phyloP scores from a whole-genome alignment of 1,140 invertebrate genomes.

The Magallana gigas region DNA sequence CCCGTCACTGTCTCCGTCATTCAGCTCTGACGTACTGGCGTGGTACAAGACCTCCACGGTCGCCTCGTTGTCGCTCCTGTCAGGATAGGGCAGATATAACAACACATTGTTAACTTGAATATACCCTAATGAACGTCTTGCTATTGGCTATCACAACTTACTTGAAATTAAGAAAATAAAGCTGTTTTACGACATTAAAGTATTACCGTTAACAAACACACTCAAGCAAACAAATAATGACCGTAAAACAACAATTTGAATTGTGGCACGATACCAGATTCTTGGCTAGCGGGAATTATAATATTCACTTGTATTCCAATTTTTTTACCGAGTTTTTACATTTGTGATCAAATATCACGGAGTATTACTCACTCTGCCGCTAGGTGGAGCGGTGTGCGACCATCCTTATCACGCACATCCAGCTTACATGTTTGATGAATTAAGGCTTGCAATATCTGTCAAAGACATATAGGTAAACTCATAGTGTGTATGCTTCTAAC shows the following conservation, averaged over 20 bases:
- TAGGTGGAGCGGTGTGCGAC: conserved; percentile 53
- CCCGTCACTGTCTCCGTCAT: conserved; percentile 52
- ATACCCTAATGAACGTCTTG: too few species aligned
- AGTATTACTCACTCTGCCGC: conserved; percentile 52
- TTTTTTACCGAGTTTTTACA: too few species aligned
- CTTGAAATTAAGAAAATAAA: too few species aligned
- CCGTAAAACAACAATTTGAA: background rate
- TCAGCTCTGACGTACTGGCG: conserved; percentile 50
- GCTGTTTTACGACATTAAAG: too few species aligned
- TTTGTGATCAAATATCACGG: too few species aligned
- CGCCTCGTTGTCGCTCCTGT: conserved; percentile 42
- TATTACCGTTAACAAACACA: too few species aligned
- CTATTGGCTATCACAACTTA: too few species aligned
- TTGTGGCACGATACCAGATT: too few species aligned
- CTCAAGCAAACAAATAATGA: too few species aligned
- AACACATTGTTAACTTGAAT: background rate
- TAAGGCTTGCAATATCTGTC: conserved; percentile 43
- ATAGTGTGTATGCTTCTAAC: background rate
- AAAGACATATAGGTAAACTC: background rate
- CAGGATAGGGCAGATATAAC: background rate
- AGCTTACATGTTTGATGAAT: conserved; percentile 34
- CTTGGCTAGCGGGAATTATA: too few species aligned
- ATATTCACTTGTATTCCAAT: too few species aligned
- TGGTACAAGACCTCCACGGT: conserved; percentile 37
- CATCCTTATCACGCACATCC: conserved; percentile 47